Evolutionary conservation across 2,888 invertebrate species (phyloP).

Genomic region (Ochlodes sylvanus): DNA sequence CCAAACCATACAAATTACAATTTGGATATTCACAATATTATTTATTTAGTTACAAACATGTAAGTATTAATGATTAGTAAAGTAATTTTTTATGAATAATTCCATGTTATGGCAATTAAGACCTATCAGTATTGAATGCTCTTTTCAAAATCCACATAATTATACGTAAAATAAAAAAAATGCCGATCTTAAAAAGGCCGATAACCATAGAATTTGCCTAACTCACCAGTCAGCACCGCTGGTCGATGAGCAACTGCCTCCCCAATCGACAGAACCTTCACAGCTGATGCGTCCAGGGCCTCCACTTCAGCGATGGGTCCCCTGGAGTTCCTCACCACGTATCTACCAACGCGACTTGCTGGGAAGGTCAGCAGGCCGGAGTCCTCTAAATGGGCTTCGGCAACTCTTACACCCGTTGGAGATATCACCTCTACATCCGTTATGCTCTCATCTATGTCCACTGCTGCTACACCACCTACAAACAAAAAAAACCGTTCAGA

Average conservation of each 20-base stretch:
- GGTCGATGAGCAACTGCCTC: conserved; percentile 93
- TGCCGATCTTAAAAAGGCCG: no score
- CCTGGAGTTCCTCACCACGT: conserved; percentile 85
- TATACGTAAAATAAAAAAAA: no score
- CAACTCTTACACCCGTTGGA: conserved; percentile 86
- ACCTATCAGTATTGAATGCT: no score
- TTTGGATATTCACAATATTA: no score
- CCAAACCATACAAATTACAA: no score
- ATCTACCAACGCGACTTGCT: conserved; percentile 90
- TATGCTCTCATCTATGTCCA: conserved; percentile 86
- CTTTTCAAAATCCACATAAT: no score
- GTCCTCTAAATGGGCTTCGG: conserved; percentile 85
- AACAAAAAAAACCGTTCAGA: background rate
- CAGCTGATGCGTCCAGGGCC: conserved; percentile 91
- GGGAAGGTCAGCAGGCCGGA: conserved; percentile 90
- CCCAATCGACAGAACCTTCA: conserved; percentile 89
- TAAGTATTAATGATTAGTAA: no score
- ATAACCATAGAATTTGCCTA: no score
- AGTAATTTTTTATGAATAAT: no score
- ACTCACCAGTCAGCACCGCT: conserved; percentile 89
- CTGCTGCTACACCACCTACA: conserved; percentile 82
- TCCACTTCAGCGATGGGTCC: conserved; percentile 86
- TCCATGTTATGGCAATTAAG: no score
- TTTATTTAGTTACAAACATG: no score
- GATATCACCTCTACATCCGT: conserved; percentile 89